Evolutionary conservation across 2,888 invertebrate genomes (phyloP).

Genomic region (Synergus umbraculus): DNA sequence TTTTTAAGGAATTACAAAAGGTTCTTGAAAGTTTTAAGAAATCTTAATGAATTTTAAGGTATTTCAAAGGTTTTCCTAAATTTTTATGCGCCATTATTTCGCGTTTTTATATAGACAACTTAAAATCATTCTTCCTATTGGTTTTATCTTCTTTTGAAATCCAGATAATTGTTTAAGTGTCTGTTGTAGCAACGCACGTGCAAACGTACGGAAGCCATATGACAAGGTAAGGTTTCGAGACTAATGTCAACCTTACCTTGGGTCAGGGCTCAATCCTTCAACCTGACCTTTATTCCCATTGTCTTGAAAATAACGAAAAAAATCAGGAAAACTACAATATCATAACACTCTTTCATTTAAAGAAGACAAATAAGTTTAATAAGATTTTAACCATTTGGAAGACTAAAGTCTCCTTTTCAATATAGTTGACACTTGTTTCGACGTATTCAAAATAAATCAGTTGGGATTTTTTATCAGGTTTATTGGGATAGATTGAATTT

Average conservation of each 20-base stretch:
- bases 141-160: slow-evolving; percentile 1
- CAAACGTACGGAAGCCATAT: slow-evolving; percentile 67
- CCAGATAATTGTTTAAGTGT: slow-evolving; percentile 19
- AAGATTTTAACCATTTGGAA: too few relatives aligned
- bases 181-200: slow-evolving; percentile 38
- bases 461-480: too few relatives aligned
- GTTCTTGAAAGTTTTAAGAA: too few relatives aligned
- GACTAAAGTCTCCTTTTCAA: background rate
- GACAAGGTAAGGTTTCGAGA: slow-evolving; percentile 69
- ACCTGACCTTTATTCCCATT: slow-evolving; percentile 54
- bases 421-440: too few relatives aligned
- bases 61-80: too few relatives aligned
- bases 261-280: slow-evolving; percentile 60
- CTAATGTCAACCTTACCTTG: slow-evolving; percentile 66
- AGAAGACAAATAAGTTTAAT: too few relatives aligned
- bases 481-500: too few relatives aligned
- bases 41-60: too few relatives aligned
- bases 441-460: too few relatives aligned
- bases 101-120: background rate
- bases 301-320: background rate
- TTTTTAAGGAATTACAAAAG: too few relatives aligned
- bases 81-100: background rate
- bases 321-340: background rate
- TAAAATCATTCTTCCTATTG: background rate
- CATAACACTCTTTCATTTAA: too few relatives aligned